Evolutionary conservation across 1,140 invertebrate genomes (phyloP), one percentile per base, ranked within the genome.

Genomic region (Bombus cullumanus): DNA sequence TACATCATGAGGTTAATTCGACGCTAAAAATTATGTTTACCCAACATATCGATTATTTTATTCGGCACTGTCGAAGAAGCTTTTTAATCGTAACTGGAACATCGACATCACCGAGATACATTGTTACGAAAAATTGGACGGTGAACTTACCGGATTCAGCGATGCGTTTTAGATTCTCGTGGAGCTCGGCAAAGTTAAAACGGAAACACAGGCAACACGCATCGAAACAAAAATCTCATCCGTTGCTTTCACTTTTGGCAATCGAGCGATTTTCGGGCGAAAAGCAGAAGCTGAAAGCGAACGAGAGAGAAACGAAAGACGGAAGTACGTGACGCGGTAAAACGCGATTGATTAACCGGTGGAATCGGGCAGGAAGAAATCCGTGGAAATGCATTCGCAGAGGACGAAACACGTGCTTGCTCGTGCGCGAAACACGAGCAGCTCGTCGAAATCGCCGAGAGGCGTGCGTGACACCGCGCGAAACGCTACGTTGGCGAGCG

Each of bases 401-500:
- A n/a, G 31, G 18, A 43, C 59, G 59, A 39, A 18, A 72, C 80
- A 64, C 71, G 68, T 78, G 87, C 9, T 73, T n/a, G 41, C 37
- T 47, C 53, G 69, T 47, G 72, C 37, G 68, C 57, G 53, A 31
- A 57, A 37, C 64, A 57, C 81, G 68, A 73, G 76, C 31, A 37
- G 71, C 64, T 75, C 68, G 71, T 53, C 31, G 62, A 80, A 71
- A 80, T 85, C 47, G 72, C 39, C 47, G 53, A 74, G 57, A 81
- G 31, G 25, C 79, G 66, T 85, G 76, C 82, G 69, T 83, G 66
- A 86, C 57, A 87, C 66, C 82, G 82, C 89, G 80, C 91, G 91
- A 86, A 88, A 91, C 89, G 92, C 89, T 89, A 92, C 90, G 89
- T 93, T 91, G 92, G 88, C 91, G 89, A 94, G 89, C 91, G 88